Base-by-base conservation (phyloP, 2,113 vertebrate species). In the Xenopus laevis region DNA sequence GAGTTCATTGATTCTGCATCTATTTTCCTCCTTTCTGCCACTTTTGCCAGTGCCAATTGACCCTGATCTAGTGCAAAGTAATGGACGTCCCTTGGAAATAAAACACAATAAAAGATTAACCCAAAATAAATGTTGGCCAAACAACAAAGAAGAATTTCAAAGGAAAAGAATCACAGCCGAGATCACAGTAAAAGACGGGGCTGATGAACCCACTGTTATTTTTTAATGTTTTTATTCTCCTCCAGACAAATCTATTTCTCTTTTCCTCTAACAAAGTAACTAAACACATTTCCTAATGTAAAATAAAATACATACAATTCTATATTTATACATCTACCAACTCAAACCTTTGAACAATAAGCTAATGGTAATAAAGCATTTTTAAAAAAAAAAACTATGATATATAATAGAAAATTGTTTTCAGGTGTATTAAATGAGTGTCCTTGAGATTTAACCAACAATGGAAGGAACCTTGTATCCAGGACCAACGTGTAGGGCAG, bases 21-120 rank as follows among this genome's bases (percentile, higher is more conserved):
- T 85, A 95, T 94, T 90, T 95, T 97, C 87, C 92, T 97, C 92
- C 90, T 96, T 88, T 91, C 94, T 83, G 97, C 93, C 88, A 95
- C 97, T 84, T 91, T 93, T 77, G 97, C 96, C 81, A 99, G 91
- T 82, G 95, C 95, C 89, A 93, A 79, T 92, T 99, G 96, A 81
- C 94, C 95, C 87, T 95, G 94, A 94, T 98, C 97, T 86, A 90
- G 79, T 65, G 97, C 96, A 81, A 98, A 84, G 88, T 98, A 97
- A 95, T 99, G 94, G 90, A 99, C 94, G 87, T 99, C 97, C 97
- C 98, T 94, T 91, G 91, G 91, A 94, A 94, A 94, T 84, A 93
- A 95, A 94, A 88, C 84, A 93, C 89, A 92, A 93, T 85, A 90
- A 91, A 84, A 94, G 85, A 91, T 89, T 90, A 91, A 90, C 94